phyloP scores from a whole-genome alignment of 2,113 vertebrate species.

The Bucco capensis region DNA sequence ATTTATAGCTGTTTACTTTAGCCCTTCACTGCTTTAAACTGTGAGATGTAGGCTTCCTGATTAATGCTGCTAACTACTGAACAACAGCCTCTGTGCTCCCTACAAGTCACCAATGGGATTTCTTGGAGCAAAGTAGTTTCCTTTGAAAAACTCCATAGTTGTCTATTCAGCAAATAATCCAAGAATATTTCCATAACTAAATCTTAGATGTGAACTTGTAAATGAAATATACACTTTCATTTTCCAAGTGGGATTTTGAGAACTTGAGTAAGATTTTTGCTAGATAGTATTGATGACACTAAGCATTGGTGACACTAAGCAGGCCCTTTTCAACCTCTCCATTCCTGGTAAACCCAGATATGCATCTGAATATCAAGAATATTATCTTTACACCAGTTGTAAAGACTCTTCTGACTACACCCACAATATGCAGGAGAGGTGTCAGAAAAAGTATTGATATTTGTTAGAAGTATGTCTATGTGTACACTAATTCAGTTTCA shows the following conservation, averaged over 20 bases:
- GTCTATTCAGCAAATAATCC: neutral
- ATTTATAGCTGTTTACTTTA: constrained; percentile 37
- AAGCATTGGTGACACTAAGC: neutral
- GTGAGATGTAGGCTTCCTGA: neutral
- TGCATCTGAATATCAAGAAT: neutral
- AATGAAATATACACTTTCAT: neutral
- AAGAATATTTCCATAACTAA: neutral
- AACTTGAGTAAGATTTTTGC: no score
- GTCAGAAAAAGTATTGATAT: neutral
- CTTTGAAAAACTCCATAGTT: neutral
- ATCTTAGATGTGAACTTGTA: neutral
- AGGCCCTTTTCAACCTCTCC: neutral
- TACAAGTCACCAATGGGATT: neutral
- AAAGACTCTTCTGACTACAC: neutral
- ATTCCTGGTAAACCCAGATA: neutral
- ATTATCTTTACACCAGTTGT: neutral
- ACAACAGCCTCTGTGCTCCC: neutral
- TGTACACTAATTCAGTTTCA: neutral
- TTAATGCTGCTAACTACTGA: constrained; percentile 8
- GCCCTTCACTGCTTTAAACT: neutral
- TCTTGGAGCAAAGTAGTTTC: neutral
- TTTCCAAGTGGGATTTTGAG: neutral
- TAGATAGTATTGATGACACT: accelerated
- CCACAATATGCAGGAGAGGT: neutral
- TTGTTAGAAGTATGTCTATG: neutral